phyloP scores from a whole-genome alignment of 2,797 vertebrate genomes.

The Chelonia mydas region DNA sequence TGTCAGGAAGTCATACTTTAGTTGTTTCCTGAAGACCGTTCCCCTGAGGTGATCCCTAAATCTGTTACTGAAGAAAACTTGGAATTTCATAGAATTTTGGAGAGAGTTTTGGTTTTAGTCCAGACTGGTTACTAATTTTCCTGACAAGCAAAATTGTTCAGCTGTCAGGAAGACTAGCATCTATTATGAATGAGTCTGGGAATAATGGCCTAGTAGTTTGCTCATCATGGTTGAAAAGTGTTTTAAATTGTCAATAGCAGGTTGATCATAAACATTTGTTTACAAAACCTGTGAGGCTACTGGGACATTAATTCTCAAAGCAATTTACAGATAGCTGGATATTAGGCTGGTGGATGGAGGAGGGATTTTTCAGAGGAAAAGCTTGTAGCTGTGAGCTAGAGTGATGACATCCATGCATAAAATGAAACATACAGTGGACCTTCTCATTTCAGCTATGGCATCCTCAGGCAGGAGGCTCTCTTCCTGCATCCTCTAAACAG shows the following conservation, averaged over 20 bases:
- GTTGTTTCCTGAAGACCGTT: conserved; percentile 16
- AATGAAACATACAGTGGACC: conserved; percentile 56
- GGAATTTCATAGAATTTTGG: background rate
- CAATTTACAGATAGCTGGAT: conserved; percentile 28
- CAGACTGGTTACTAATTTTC: conserved; percentile 51
- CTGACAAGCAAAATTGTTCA: conserved; percentile 57
- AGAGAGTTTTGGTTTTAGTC: conserved; percentile 43
- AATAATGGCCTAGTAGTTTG: conserved; percentile 38
- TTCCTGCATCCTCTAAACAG: conserved; percentile 46
- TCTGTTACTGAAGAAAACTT: background rate
- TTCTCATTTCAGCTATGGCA: conserved; percentile 62
- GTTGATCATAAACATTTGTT: conserved; percentile 59
- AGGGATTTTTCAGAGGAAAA: conserved; percentile 22
- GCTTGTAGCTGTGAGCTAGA: conserved; percentile 5
- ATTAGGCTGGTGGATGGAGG: conserved; percentile 44
- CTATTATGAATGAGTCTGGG: conserved; percentile 23
- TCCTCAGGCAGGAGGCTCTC: conserved; percentile 58
- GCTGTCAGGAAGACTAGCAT: conserved; percentile 29
- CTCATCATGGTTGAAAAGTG: conserved; percentile 38
- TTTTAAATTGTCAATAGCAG: conserved; percentile 31
- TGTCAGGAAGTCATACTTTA: background rate
- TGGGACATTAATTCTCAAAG: conserved; percentile 24
- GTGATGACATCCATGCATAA: conserved; percentile 61
- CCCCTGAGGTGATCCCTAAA: background rate
- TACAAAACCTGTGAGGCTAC: conserved; percentile 50